Evolutionary conservation across 2,797 vertebrate species (phyloP).

Genomic region (Ataeniobius toweri): DNA sequence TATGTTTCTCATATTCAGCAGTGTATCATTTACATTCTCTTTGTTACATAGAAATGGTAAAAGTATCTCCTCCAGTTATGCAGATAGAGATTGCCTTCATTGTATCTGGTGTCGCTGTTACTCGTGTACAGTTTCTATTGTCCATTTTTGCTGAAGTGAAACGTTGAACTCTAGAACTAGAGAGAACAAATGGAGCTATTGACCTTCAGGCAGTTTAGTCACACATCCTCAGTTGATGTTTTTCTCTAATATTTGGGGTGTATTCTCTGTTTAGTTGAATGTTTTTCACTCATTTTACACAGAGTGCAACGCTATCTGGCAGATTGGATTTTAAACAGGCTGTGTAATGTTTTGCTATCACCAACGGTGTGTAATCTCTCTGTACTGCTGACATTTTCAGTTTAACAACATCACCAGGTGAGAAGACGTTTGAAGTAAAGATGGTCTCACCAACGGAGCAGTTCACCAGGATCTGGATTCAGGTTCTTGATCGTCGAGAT

Average conservation of each 20-base stretch:
- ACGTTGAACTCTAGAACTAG: slow-evolving; percentile 24
- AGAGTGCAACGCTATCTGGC: neutral
- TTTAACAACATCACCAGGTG: slow-evolving; percentile 89
- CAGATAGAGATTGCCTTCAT: rapidly evolving
- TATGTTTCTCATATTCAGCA: too few species aligned
- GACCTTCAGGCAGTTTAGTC: neutral
- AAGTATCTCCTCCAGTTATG: neutral
- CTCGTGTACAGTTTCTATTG: slow-evolving; percentile 3
- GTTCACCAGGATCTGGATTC: slow-evolving; percentile 92
- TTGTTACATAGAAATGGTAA: neutral
- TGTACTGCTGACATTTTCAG: slow-evolving; percentile 63
- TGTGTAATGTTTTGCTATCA: neutral
- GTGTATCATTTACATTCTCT: neutral
- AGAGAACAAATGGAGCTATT: slow-evolving; percentile 28
- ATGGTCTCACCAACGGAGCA: slow-evolving; percentile 87
- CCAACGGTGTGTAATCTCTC: neutral
- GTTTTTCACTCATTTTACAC: slow-evolving; percentile 33
- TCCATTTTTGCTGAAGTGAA: neutral
- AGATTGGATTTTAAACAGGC: neutral
- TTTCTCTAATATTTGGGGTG: slow-evolving; percentile 10
- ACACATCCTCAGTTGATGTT: slow-evolving; percentile 18
- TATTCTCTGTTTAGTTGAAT: slow-evolving; percentile 20
- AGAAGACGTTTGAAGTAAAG: slow-evolving; percentile 90
- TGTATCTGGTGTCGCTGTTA: neutral
- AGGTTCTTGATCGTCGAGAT: slow-evolving; percentile 93